Percentiles rank a stretch among this genome's conserved stretches.
Evolutionary conservation across 2,888 invertebrate species (phyloP).

Genomic region (Limnephilus lunatus): DNA sequence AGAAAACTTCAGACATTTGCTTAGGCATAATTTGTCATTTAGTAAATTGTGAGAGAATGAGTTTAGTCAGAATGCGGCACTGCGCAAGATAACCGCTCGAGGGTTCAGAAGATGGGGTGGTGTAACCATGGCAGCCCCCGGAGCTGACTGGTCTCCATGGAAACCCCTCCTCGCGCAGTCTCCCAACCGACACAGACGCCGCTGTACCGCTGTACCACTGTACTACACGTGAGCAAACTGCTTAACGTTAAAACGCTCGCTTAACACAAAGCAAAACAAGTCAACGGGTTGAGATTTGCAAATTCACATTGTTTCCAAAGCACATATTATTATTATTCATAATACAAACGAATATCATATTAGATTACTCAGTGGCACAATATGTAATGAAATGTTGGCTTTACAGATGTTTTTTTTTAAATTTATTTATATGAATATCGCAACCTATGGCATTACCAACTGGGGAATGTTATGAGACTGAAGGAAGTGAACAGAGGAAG

Average conservation of each 20-base stretch:
- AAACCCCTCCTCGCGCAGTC: slow-evolving; percentile 71
- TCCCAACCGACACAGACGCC: slow-evolving; percentile 71
- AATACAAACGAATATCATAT: not conserved
- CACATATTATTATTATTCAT: not conserved
- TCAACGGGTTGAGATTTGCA: not conserved
- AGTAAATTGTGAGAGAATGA: not conserved
- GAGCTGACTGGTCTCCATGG: slow-evolving; percentile 71
- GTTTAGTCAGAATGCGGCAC: not conserved
- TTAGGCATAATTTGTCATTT: too few relatives aligned
- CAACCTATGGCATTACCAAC: too few relatives aligned
- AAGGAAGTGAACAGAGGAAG: too few relatives aligned
- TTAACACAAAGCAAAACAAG: not conserved
- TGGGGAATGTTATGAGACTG: too few relatives aligned
- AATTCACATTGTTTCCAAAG: not conserved
- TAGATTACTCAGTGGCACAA: not conserved
- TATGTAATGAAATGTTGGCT: not conserved
- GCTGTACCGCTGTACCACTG: not conserved
- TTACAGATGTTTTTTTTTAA: not conserved
- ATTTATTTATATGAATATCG: too few relatives aligned
- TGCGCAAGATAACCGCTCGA: not conserved
- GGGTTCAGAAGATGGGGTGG: slow-evolving; percentile 67
- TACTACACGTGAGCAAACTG: not conserved
- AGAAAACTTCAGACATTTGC: too few relatives aligned
- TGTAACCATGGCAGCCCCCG: slow-evolving; percentile 71
- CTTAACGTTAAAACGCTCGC: not conserved